These are phyloP conservation scores for Atrichornis clamosus DNA, from an alignment of 2,113 vertebrate genomes.

Conservation along the genomic window DNA sequence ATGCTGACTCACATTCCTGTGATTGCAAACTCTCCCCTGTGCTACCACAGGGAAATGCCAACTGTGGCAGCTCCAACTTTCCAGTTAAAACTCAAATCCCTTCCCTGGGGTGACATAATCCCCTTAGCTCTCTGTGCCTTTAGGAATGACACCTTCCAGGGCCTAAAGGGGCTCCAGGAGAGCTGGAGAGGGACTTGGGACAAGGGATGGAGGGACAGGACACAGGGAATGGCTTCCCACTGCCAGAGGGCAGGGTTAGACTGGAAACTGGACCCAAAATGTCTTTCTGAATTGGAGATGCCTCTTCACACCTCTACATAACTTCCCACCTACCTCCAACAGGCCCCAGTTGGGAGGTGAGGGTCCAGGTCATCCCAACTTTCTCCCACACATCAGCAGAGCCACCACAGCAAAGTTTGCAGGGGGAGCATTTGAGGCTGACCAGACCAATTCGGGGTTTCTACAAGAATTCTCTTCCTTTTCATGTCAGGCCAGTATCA, in stretches of 20 bases:
- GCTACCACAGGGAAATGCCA: neutral
- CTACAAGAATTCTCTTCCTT: neutral
- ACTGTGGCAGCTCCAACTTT: neutral
- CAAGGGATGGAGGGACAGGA: neutral
- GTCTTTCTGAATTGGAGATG: neutral
- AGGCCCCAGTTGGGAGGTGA: neutral
- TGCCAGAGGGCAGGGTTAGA: accelerated
- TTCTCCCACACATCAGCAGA: neutral
- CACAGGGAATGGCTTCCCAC: neutral
- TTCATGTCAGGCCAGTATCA: neutral
- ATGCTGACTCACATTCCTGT: neutral
- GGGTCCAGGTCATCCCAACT: neutral
- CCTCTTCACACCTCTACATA: neutral
- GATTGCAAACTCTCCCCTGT: neutral
- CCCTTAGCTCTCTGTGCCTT: neutral
- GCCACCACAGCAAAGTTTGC: neutral
- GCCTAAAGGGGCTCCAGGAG: neutral
- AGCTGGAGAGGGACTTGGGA: neutral
- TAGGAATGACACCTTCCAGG: neutral
- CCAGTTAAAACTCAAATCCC: neutral
- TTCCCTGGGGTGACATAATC: neutral
- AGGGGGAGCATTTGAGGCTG: neutral
- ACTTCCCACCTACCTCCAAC: neutral
- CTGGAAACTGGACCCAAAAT: neutral
- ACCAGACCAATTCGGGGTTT: neutral